These are phyloP conservation scores for Drepanosiphum platanoidis DNA, from an alignment of 2,888 invertebrate species.

Conservation along the genomic window DNA sequence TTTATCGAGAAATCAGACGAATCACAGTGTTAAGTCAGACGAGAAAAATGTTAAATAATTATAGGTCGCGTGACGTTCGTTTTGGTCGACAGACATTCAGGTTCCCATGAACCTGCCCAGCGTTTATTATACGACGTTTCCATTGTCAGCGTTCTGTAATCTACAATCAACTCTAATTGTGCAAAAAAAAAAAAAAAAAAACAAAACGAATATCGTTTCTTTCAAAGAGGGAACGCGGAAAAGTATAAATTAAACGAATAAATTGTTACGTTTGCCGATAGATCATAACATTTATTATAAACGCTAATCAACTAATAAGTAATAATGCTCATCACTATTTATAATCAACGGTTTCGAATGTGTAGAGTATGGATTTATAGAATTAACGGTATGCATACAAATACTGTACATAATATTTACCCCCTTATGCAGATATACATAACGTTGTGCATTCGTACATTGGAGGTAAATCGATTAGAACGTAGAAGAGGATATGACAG, in stretches of 20 bases:
- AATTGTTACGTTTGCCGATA: neutral
- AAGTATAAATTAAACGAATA: neutral
- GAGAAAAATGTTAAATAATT: conserved; percentile 13
- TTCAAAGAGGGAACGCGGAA: neutral
- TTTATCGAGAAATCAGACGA: neutral
- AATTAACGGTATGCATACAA: neutral
- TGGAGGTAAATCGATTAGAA: neutral
- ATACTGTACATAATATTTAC: neutral
- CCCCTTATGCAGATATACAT: neutral
- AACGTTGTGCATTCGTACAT: neutral
- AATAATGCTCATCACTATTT: neutral
- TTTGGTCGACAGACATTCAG: conserved; percentile 40
- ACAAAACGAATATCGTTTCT: neutral
- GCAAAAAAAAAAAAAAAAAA: too few species aligned
- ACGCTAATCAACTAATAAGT: neutral
- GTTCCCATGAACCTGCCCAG: conserved; percentile 2
- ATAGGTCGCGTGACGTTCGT: conserved; percentile 16
- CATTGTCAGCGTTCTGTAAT: neutral
- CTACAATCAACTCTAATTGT: conserved; percentile 11
- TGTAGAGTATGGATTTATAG: neutral
- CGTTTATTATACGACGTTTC: neutral
- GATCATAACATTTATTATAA: neutral
- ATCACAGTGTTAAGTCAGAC: neutral
- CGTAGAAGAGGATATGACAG: neutral
- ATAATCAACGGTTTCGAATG: neutral